A percentile compares a stretch with the other conserved stretches of the same genome.
phyloP scores from a whole-genome alignment of 2,888 invertebrate genomes.

The Kryphioiulus occultus region DNA sequence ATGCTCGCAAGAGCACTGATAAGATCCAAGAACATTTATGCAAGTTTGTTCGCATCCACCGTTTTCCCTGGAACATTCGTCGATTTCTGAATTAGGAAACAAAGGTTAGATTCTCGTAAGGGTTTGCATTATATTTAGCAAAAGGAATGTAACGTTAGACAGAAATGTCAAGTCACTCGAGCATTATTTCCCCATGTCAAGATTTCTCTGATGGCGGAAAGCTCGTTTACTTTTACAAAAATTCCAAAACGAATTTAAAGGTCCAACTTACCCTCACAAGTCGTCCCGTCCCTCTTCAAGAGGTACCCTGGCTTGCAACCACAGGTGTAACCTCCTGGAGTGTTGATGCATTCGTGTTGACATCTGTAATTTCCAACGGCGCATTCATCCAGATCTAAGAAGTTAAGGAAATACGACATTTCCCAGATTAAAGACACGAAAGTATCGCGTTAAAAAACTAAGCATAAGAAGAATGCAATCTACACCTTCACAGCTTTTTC shows the following conservation, averaged over 20 bases:
- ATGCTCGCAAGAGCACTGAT: slow-evolving; percentile 63
- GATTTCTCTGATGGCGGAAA: too few relatives aligned
- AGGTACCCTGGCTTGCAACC: slow-evolving; percentile 60
- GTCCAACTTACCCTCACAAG: slow-evolving; percentile 57
- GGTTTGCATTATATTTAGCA: too few relatives aligned
- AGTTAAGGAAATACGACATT: background rate
- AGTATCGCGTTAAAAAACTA: too few relatives aligned
- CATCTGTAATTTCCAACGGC: slow-evolving; percentile 60
- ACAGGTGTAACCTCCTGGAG: slow-evolving; percentile 60
- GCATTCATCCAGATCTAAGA: slow-evolving; percentile 61
- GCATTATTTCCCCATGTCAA: too few relatives aligned
- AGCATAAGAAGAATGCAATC: background rate
- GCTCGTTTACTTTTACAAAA: too few relatives aligned
- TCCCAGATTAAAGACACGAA: too few relatives aligned
- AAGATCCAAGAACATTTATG: slow-evolving; percentile 61
- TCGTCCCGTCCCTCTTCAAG: slow-evolving; percentile 57
- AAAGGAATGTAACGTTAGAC: too few relatives aligned
- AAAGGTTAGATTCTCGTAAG: background rate
- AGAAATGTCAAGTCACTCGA: too few relatives aligned
- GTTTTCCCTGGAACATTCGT: slow-evolving; percentile 61
- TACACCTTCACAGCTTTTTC: slow-evolving; percentile 58
- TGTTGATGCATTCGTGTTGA: slow-evolving; percentile 62
- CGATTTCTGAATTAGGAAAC: slow-evolving; percentile 55
- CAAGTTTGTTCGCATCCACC: slow-evolving; percentile 62
- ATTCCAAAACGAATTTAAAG: background rate